A percentile compares a stretch with the other conserved stretches of the same genome.
These are phyloP conservation scores for Neofelis nebulosa DNA, from an alignment of 2,113 vertebrate species.

Conservation along the genomic window DNA sequence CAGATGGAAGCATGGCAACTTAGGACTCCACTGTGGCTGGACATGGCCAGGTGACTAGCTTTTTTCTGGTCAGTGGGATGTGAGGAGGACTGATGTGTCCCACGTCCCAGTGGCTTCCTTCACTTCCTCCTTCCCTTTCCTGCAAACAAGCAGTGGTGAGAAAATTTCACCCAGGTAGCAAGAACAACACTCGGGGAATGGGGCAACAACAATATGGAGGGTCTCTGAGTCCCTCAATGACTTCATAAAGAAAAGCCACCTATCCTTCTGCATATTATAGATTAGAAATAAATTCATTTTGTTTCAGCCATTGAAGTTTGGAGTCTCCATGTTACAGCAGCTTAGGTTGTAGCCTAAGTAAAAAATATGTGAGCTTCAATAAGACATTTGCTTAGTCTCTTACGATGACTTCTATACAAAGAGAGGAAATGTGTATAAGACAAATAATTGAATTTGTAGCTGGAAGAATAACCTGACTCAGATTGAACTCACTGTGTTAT, in stretches of 20 bases:
- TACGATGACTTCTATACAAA: background rate
- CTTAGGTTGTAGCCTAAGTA: background rate
- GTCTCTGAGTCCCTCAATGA: background rate
- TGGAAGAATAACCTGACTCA: background rate
- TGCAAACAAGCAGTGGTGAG: background rate
- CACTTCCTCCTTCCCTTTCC: background rate
- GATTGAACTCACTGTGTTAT: background rate
- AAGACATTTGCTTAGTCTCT: background rate
- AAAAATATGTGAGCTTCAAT: background rate
- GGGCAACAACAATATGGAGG: background rate
- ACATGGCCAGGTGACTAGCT: background rate
- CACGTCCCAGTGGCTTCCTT: background rate
- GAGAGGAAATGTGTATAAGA: background rate
- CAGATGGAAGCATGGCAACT: background rate
- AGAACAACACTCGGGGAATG: background rate
- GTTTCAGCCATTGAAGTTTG: background rate
- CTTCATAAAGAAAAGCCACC: background rate
- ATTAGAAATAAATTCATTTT: background rate
- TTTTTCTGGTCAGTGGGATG: background rate
- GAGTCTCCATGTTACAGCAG: background rate
- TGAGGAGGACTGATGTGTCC: background rate
- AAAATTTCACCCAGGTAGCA: background rate
- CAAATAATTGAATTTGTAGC: background rate
- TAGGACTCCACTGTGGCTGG: background rate
- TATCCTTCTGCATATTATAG: background rate